Conservation (phyloP, 2,888 invertebrate genomes). For the Caenorhabditis sp. region DNA sequence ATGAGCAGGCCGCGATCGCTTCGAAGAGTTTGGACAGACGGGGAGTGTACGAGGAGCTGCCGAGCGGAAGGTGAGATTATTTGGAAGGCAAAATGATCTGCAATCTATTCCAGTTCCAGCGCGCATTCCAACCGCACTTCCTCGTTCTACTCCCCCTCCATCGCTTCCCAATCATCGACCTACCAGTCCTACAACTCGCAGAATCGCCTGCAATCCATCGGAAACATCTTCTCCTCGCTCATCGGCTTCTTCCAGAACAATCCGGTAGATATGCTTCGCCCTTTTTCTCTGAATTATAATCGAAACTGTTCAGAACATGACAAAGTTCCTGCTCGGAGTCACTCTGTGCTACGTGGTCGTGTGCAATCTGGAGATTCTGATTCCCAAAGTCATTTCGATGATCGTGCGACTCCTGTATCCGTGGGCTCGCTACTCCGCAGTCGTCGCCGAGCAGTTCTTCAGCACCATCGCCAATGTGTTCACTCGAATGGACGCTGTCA, state of each 20-base stretch:
- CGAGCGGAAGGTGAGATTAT: neutral
- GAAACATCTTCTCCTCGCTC: conserved; percentile 40
- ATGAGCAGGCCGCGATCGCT: neutral
- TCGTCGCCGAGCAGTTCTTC: conserved; percentile 41
- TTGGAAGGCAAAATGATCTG: too few relatives aligned
- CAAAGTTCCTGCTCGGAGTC: conserved; percentile 27
- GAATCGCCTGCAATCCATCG: conserved; percentile 37
- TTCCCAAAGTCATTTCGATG: conserved; percentile 39
- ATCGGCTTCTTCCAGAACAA: conserved; percentile 42
- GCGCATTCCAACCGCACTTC: too few relatives aligned
- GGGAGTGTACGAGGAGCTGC: conserved; percentile 8
- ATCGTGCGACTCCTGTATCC: conserved; percentile 44
- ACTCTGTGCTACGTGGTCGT: conserved; percentile 38
- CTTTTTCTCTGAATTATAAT: neutral
- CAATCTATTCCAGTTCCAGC: too few relatives aligned
- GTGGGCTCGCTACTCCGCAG: conserved; percentile 40
- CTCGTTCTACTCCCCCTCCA: too few relatives aligned
- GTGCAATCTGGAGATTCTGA: conserved; percentile 48
- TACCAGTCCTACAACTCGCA: conserved; percentile 23
- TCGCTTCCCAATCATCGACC: too few relatives aligned
- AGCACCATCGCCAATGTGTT: conserved; percentile 37
- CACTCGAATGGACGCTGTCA: conserved; percentile 43
- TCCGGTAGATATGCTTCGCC: conserved; percentile 12
- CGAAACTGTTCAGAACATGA: conserved; percentile 23
- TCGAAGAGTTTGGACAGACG: conserved; percentile 4